These are phyloP conservation scores for Cydia amplana DNA, from an alignment of 1,140 invertebrate species.

Conservation along the genomic window DNA sequence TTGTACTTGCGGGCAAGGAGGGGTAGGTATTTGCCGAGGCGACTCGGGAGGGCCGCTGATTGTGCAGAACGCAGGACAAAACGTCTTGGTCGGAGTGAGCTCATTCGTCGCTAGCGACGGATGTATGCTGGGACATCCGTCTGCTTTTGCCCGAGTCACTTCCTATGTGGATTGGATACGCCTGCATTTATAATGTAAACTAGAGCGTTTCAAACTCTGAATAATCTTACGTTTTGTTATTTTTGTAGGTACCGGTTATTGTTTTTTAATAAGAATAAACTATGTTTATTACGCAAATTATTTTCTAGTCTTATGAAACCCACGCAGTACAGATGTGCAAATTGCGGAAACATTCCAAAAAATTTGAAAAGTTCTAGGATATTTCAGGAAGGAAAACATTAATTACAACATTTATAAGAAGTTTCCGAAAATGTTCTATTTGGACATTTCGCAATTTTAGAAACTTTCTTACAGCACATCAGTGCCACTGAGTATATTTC, in stretches of 20 bases:
- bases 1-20: constrained; percentile 55
- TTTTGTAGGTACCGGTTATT: not conserved
- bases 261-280: not conserved
- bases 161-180: constrained; percentile 52
- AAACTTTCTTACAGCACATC: too few species aligned
- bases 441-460: too few species aligned
- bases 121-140: constrained; percentile 55
- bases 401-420: too few species aligned
- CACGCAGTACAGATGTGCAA: too few species aligned
- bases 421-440: too few species aligned
- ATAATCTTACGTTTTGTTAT: constrained; percentile 6
- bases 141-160: constrained; percentile 53
- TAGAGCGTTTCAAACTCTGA: not conserved
- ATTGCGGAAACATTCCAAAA: too few species aligned
- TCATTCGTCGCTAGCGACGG: constrained; percentile 56
- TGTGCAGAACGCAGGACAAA: constrained; percentile 41
- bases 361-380: too few species aligned
- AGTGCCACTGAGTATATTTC: too few species aligned
- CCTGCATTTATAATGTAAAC: constrained; percentile 39
- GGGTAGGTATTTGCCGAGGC: constrained; percentile 61
- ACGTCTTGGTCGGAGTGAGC: constrained; percentile 56
- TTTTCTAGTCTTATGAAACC: too few species aligned
- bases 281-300: not conserved
- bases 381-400: too few species aligned
- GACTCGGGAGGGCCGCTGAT: constrained; percentile 61